Evolutionary conservation across 2,113 vertebrate genomes (phyloP).

Genomic region (Malaclemys terrapin): DNA sequence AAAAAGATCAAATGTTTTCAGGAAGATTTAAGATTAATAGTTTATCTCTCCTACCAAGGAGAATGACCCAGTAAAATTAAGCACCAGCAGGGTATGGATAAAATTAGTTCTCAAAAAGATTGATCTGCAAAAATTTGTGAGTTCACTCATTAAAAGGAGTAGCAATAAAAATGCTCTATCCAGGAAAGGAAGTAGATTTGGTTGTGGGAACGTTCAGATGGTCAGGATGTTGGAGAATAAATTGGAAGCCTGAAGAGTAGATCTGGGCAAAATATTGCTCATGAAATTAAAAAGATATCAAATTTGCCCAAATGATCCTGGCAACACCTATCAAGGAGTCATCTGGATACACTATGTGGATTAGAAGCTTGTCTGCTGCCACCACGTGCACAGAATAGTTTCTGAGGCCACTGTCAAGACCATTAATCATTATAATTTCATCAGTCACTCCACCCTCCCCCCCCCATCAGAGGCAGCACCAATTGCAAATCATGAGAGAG

Average conservation of each 20-base stretch:
- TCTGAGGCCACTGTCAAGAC: background rate
- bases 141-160: background rate
- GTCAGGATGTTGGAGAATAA: background rate
- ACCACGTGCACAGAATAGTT: accelerated
- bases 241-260: background rate
- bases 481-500: background rate
- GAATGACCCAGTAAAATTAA: background rate
- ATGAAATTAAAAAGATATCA: background rate
- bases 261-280: background rate
- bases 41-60: background rate
- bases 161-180: background rate
- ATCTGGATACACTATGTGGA: background rate
- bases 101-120: background rate
- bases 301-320: background rate
- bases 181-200: background rate
- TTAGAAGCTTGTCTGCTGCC: background rate
- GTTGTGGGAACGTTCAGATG: background rate
- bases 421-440: background rate
- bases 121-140: background rate
- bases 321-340: background rate
- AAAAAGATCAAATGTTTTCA: background rate
- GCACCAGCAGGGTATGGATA: background rate
- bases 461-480: background rate
- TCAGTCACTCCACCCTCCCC: too few species aligned
- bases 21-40: background rate